Evolutionary conservation across 2,113 vertebrate genomes (phyloP).

Genomic region (human): DNA sequence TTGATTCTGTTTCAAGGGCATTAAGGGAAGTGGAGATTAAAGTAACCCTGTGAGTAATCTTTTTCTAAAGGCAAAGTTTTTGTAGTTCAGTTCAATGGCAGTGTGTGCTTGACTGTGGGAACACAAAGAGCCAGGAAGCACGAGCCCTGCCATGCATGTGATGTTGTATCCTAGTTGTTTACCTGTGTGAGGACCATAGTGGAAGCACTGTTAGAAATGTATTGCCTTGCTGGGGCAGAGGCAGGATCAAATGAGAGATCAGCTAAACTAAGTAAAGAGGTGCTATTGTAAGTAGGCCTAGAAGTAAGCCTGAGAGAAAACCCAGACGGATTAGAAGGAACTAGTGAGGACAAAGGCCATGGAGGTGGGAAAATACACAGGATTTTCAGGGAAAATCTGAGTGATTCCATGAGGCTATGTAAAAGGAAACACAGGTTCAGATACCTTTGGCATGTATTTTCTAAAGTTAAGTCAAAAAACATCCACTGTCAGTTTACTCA

Average conservation of each 20-base stretch:
- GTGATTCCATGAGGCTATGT: background rate
- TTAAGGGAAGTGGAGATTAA: background rate
- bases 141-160: background rate
- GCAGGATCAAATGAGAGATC: background rate
- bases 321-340: background rate
- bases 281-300: background rate
- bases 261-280: background rate
- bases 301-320: background rate
- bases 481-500: background rate
- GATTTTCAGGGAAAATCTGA: background rate
- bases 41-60: background rate
- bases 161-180: background rate
- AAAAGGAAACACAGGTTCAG: background rate
- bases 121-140: rapidly evolving
- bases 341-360: background rate
- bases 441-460: background rate
- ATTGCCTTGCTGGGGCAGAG: background rate
- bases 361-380: background rate
- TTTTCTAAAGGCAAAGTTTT: background rate
- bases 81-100: background rate
- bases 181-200: background rate
- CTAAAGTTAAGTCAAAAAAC: background rate
- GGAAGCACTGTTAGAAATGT: background rate
- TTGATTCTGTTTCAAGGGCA: background rate
- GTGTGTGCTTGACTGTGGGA: background rate